Percentiles rank a stretch among this genome's conserved stretches.
phyloP scores from a whole-genome alignment of 2,888 invertebrate species.

The Macrosiphum euphorbiae region DNA sequence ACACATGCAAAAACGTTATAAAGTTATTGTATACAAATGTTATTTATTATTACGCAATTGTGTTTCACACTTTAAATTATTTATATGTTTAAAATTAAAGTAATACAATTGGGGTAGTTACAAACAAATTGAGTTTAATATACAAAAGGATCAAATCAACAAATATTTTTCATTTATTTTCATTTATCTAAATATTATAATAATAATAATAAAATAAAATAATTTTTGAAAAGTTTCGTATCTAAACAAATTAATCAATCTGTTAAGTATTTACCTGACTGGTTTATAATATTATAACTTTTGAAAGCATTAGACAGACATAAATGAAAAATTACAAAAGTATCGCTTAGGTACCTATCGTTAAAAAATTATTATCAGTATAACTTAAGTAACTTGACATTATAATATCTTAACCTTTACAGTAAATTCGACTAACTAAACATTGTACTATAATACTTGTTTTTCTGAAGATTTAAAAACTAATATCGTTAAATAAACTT shows the following conservation, averaged over 20 bases:
- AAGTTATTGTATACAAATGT: neutral
- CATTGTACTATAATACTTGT: neutral
- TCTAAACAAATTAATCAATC: neutral
- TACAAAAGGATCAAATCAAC: neutral
- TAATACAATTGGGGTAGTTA: neutral
- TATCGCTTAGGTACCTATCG: conserved; percentile 6
- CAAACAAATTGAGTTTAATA: neutral
- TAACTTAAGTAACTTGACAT: conserved; percentile 14
- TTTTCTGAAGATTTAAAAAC: conserved; percentile 50
- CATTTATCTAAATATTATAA: neutral
- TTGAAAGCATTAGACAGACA: neutral
- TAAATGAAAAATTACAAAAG: neutral
- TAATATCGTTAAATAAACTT: conserved; percentile 59
- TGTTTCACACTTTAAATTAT: neutral
- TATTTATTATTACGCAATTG: neutral
- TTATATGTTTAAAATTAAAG: neutral
- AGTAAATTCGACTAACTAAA: conserved; percentile 40
- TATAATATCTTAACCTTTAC: conserved; percentile 48
- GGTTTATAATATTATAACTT: neutral
- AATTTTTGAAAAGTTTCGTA: neutral
- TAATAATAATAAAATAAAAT: neutral
- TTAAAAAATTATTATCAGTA: conserved; percentile 38
- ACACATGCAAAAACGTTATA: neutral
- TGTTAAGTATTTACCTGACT: neutral
- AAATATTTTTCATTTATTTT: neutral